Conservation (phyloP, 2,113 vertebrate species). For the Tragelaphus imberbis region DNA sequence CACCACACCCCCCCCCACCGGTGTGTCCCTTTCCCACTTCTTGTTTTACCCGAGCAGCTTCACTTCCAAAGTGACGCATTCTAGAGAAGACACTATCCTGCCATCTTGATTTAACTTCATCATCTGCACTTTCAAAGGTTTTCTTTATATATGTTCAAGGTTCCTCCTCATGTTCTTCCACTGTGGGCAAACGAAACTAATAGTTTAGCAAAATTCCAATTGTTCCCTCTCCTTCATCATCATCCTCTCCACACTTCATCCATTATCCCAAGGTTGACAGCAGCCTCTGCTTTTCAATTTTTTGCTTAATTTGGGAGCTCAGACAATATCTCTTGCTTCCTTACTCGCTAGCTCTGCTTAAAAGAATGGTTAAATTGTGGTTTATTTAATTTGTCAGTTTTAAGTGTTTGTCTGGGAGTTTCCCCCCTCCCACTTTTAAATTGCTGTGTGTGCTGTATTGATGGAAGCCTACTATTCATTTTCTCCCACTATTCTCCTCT, state of each 20-base stretch:
- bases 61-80: not conserved
- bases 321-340: not conserved
- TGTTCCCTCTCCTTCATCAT: too few relatives aligned
- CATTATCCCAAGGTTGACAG: not conserved
- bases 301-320: not conserved
- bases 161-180: not conserved
- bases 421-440: not conserved
- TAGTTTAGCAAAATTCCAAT: not conserved
- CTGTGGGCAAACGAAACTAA: not conserved
- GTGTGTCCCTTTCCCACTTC: too few relatives aligned
- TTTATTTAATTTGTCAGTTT: not conserved
- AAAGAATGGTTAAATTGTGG: not conserved
- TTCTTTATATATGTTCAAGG: not conserved
- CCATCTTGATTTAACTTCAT: not conserved
- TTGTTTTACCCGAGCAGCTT: not conserved
- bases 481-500: not conserved
- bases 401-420: not conserved
- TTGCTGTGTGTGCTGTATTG: not conserved
- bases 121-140: not conserved
- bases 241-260: too few relatives aligned
- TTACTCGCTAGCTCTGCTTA: not conserved
- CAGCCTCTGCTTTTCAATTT: not conserved
- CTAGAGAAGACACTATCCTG: too few relatives aligned
- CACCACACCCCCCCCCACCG: too few relatives aligned
- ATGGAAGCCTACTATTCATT: not conserved